phyloP scores from a whole-genome alignment of 2,113 vertebrate genomes.

The Amia ocellicauda region DNA sequence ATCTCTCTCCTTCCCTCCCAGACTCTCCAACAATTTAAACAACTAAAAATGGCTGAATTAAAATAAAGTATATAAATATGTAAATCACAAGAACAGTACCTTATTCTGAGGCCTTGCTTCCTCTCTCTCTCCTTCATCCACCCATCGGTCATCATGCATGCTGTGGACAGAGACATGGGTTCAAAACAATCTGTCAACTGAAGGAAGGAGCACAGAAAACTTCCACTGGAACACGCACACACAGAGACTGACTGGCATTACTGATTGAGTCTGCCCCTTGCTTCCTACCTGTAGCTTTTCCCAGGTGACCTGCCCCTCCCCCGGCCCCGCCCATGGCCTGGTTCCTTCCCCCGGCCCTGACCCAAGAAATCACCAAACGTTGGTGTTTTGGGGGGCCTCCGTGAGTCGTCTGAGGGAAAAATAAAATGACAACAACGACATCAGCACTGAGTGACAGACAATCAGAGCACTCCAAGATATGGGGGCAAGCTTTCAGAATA shows the following conservation, averaged over 20 bases:
- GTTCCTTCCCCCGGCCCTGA: slow-evolving; percentile 54
- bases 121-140: slow-evolving; percentile 49
- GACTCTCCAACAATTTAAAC: slow-evolving; percentile 13
- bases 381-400: slow-evolving; percentile 63
- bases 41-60: neutral
- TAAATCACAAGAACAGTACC: no score
- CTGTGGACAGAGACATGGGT: slow-evolving; percentile 42
- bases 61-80: no score
- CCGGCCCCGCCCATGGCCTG: slow-evolving; percentile 40
- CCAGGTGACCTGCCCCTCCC: slow-evolving; percentile 48
- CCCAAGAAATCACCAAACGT: slow-evolving; percentile 80
- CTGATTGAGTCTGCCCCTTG: no score
- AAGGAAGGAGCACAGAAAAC: no score
- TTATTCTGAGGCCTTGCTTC: slow-evolving; percentile 23
- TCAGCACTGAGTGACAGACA: no score
- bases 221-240: no score
- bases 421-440: neutral
- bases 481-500: no score
- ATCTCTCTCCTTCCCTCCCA: slow-evolving; percentile 4
- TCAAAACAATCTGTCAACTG: neutral
- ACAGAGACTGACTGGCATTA: no score
- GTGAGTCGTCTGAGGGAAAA: slow-evolving; percentile 53
- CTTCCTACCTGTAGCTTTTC: slow-evolving; percentile 74
- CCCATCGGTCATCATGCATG: slow-evolving; percentile 91
- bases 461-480: no score